These are phyloP conservation scores for Centruroides vittatus DNA, from an alignment of 1,140 invertebrate genomes.

Conservation along the genomic window DNA sequence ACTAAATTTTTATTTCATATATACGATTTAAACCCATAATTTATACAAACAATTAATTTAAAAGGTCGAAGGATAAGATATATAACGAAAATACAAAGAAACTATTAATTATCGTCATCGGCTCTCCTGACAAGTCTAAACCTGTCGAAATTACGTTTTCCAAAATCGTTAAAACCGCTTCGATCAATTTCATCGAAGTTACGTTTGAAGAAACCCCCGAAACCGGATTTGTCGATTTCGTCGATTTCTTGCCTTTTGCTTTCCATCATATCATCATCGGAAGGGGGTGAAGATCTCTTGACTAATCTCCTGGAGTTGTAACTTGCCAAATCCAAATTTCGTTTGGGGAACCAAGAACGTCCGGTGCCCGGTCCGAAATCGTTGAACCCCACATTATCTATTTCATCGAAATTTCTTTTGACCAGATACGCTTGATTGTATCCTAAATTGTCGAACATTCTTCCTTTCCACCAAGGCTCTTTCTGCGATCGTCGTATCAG, in stretches of 20 bases:
- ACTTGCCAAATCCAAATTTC: no score
- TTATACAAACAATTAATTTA: no score
- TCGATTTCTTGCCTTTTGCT: constrained; percentile 33
- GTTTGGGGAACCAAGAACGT: no score
- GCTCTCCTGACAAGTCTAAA: no score
- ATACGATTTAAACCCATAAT: no score
- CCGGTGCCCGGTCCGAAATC: constrained; percentile 25
- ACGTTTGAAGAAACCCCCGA: constrained; percentile 27
- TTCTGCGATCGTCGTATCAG: not conserved
- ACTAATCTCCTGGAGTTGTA: no score
- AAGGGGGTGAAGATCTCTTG: no score
- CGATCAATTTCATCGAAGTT: constrained; percentile 47
- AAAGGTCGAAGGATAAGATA: no score
- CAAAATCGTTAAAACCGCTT: constrained; percentile 27
- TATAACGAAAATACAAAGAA: no score
- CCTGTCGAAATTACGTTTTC: not conserved
- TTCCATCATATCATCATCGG: no score
- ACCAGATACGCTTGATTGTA: constrained; percentile 24
- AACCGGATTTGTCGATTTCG: constrained; percentile 33
- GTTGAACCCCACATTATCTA: constrained; percentile 41
- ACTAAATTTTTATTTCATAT: no score
- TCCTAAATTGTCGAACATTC: constrained; percentile 1
- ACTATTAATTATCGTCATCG: no score
- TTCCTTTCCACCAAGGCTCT: constrained; percentile 8
- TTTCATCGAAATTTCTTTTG: constrained; percentile 45